Conservation (phyloP, 1,140 invertebrate genomes). For the Doryteuthis pealeii region DNA sequence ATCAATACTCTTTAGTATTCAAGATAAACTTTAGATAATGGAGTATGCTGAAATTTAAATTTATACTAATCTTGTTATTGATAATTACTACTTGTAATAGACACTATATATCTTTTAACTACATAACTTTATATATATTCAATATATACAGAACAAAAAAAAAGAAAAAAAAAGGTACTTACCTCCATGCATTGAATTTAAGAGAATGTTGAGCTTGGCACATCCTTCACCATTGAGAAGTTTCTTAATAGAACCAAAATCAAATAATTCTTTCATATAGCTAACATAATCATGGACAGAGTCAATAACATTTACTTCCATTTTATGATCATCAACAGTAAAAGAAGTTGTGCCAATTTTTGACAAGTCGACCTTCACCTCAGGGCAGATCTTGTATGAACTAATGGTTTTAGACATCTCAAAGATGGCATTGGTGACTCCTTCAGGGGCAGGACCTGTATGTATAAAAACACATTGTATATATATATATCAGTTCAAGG, state of each 20-base stretch:
- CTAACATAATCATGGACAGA: slow-evolving; percentile 86
- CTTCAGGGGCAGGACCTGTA: slow-evolving; percentile 84
- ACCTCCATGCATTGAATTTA: slow-evolving; percentile 96
- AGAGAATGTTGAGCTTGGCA: slow-evolving; percentile 79
- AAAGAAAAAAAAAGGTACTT: slow-evolving; percentile 19
- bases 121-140: no score
- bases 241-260: slow-evolving; percentile 80
- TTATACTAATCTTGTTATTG: no score
- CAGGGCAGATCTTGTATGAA: slow-evolving; percentile 78
- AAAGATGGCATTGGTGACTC: slow-evolving; percentile 87
- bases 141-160: no score
- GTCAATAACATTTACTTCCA: slow-evolving; percentile 89
- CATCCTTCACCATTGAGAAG: slow-evolving; percentile 73
- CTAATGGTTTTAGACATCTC: slow-evolving; percentile 77
- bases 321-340: slow-evolving; percentile 69
- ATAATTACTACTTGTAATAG: no score
- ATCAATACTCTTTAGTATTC: no score
- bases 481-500: neutral
- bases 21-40: no score
- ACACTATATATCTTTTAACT: no score
- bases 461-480: no score
- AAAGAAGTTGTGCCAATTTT: slow-evolving; percentile 69
- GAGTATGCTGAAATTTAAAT: no score
- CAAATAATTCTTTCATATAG: slow-evolving; percentile 97
- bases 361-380: slow-evolving; percentile 76